phyloP scores from a whole-genome alignment of 2,888 invertebrate species.

The Temnothorax ravouxi region DNA sequence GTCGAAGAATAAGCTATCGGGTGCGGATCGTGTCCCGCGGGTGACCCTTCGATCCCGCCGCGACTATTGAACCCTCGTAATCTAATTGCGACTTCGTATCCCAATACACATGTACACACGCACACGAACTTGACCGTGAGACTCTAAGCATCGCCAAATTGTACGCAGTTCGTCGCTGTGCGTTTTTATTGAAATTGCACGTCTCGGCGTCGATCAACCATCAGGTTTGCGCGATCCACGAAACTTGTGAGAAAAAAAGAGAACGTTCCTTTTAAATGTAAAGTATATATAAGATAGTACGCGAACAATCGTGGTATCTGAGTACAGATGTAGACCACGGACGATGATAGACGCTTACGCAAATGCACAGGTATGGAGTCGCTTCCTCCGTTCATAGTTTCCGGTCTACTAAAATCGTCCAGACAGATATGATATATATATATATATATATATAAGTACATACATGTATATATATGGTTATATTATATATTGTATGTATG shows the following conservation, averaged over 20 bases:
- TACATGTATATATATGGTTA: background rate
- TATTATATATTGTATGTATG: no score
- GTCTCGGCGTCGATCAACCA: constrained; percentile 2
- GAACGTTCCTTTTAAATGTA: background rate
- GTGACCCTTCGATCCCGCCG: constrained; percentile 67
- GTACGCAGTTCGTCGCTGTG: background rate
- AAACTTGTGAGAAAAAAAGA: background rate
- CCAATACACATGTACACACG: constrained; percentile 1
- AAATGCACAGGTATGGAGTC: constrained; percentile 38
- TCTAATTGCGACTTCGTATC: constrained; percentile 64
- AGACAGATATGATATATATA: background rate
- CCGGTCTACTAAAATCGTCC: constrained; percentile 30
- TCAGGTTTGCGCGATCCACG: background rate
- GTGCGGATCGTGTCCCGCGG: constrained; percentile 47
- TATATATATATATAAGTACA: background rate
- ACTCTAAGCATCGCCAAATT: constrained; percentile 19
- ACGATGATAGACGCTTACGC: constrained; percentile 42
- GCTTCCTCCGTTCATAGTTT: background rate
- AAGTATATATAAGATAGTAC: background rate
- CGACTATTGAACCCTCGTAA: constrained; percentile 68
- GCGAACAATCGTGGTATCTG: background rate
- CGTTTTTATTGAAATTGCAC: constrained; percentile 11
- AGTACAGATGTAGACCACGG: constrained; percentile 2
- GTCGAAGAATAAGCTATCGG: constrained; percentile 53
- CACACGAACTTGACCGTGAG: background rate